Conservation (phyloP, 2,113 vertebrate species). For the Arizona elegans region DNA sequence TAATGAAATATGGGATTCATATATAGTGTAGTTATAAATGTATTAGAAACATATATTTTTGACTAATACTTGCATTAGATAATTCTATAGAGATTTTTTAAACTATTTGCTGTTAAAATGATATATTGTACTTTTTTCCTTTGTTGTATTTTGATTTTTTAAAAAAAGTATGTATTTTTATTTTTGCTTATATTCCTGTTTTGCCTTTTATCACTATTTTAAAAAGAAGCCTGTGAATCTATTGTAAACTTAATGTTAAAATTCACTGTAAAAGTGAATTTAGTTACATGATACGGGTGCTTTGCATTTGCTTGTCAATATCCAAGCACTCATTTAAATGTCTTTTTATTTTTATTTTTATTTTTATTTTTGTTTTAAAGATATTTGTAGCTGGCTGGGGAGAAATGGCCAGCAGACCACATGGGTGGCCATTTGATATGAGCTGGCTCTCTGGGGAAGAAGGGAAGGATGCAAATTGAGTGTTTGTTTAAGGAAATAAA, state of each 20-base stretch:
- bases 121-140: too few species aligned
- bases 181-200: background rate
- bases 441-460: background rate
- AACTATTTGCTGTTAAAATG: too few species aligned
- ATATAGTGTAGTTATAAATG: background rate
- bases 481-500: conserved; percentile 19
- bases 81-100: too few species aligned
- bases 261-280: background rate
- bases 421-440: background rate
- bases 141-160: background rate
- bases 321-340: background rate
- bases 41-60: background rate
- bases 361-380: background rate
- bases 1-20: background rate
- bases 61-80: background rate
- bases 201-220: background rate
- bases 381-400: background rate
- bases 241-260: background rate
- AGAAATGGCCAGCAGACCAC: background rate
- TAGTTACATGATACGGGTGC: background rate
- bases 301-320: background rate
- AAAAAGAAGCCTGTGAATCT: background rate
- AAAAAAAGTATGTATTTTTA: background rate
- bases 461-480: background rate
- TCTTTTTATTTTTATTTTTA: background rate